Conservation (phyloP, 2,113 vertebrate species). For the Thamnaconus septentrionalis region DNA sequence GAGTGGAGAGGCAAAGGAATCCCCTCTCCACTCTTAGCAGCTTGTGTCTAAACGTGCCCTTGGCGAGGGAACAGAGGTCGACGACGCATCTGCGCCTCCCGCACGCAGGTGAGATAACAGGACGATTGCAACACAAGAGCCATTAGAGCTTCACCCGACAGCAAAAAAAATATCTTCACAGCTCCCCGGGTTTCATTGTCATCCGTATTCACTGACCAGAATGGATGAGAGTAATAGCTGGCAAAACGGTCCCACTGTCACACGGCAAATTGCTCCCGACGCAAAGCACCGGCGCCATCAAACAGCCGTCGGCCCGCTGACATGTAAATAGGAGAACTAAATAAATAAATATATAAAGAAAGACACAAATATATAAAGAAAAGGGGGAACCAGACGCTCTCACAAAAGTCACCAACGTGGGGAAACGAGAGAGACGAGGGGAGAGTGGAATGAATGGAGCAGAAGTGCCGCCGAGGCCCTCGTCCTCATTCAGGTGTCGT, state of each 20-base stretch:
- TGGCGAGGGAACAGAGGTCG: no score
- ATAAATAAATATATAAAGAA: conserved; percentile 3
- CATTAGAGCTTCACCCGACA: conserved; percentile 43
- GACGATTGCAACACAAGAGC: conserved; percentile 27
- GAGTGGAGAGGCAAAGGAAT: no score
- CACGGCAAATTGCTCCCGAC: conserved; percentile 71
- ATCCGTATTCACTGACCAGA: conserved; percentile 72
- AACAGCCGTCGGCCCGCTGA: conserved; percentile 56
- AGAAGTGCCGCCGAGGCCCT: conserved; percentile 50
- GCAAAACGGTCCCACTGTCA: conserved; percentile 68
- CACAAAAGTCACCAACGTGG: conserved; percentile 67
- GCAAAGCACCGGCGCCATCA: conserved; percentile 45
- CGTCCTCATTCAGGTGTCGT: conserved; percentile 53
- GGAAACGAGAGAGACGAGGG: conserved; percentile 7
- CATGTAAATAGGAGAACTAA: conserved; percentile 61
- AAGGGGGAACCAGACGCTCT: conserved; percentile 45
- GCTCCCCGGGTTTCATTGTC: conserved; percentile 63
- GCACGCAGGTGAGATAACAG: no score
- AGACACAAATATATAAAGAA: not conserved
- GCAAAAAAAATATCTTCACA: conserved; percentile 59
- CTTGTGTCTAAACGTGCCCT: no score
- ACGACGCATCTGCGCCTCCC: no score
- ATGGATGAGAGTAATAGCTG: conserved; percentile 70
- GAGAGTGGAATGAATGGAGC: conserved; percentile 9
- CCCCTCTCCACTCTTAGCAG: no score